Conservation (phyloP, 2,113 vertebrate species). For the Neomonachus schauinslandi region DNA sequence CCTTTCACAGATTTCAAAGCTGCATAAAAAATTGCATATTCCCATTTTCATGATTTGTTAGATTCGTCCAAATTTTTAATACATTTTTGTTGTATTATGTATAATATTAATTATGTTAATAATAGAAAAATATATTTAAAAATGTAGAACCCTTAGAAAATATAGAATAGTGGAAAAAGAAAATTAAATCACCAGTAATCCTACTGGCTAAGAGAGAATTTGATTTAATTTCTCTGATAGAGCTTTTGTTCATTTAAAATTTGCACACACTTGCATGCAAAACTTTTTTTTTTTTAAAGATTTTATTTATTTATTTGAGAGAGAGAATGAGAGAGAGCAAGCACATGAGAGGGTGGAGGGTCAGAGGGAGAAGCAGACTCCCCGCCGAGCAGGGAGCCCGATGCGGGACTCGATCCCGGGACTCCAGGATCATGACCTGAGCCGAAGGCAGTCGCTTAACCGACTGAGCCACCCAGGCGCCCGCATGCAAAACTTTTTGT, state of each 20-base stretch:
- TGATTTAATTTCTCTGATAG: neutral
- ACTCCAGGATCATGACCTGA: too few relatives aligned
- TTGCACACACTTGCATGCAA: neutral
- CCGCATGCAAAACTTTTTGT: neutral
- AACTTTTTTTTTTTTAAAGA: too few relatives aligned
- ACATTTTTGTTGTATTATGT: neutral
- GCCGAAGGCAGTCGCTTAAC: too few relatives aligned
- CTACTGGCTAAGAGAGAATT: neutral
- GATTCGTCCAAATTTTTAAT: neutral
- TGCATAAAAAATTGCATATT: neutral
- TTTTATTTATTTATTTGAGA: too few relatives aligned
- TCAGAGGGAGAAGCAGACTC: too few relatives aligned
- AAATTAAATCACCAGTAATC: neutral
- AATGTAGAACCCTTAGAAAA: neutral
- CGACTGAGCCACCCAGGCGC: too few relatives aligned
- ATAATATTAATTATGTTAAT: neutral
- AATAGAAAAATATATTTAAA: neutral
- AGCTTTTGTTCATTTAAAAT: neutral
- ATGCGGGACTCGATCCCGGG: too few relatives aligned
- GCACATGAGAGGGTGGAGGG: too few relatives aligned
- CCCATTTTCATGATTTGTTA: neutral
- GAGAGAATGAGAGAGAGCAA: too few relatives aligned
- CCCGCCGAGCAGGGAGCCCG: too few relatives aligned
- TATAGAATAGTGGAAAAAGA: neutral
- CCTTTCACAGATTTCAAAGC: neutral